Base-by-base conservation (phyloP, 2,888 invertebrate genomes). In the Microctonus aethiopoides region DNA sequence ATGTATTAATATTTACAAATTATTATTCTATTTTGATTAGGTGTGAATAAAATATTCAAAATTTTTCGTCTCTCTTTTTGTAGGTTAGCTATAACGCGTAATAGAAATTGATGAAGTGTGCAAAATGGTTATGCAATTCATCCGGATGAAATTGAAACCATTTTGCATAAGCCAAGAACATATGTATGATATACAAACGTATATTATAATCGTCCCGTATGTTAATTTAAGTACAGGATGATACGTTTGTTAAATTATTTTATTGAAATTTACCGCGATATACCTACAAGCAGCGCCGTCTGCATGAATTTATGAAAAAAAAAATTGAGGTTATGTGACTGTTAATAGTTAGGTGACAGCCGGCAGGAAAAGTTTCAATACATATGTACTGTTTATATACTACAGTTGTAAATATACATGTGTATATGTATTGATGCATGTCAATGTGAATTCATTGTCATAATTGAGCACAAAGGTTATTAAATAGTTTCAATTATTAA, bases 171-270 rank as follows among this genome's bases (percentile, higher is more conserved):
- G 72, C 66, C 72, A 72, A 72, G n/a, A 20, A 57, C n/a, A 57
- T 57, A 73, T 66, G 70, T 68, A 61, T 65, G 68, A 70, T 72
- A 57, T 56, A 39, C 41, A 65, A 67, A 60, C 67, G 62, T 52
- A 69, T 67, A 71, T 75, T 57, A 57, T 57, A 57, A 57, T 57
- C 57, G 16, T 57, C 26, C 7, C 16, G 75, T 82, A 83, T 83
- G 83, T 80, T 82, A 83, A 83, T 83, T 83, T 83, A 82, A 83
- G 74, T 80, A 77, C 83, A 83, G 83, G 83, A 83, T 82, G 81
- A 83, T 79, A 80, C 81, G 78, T 81, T 79, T 74, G 57, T 41
- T 64, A 65, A 24, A 29, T 57, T 36, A n/a, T 7, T 46, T 46
- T 46, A 63, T 59, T 10, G 32, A 62, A 32, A 34, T 39, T 20